Percentiles rank a stretch among this genome's conserved stretches.
Evolutionary conservation across 2,797 vertebrate species (phyloP).

Genomic region (Anguilla anguilla): DNA sequence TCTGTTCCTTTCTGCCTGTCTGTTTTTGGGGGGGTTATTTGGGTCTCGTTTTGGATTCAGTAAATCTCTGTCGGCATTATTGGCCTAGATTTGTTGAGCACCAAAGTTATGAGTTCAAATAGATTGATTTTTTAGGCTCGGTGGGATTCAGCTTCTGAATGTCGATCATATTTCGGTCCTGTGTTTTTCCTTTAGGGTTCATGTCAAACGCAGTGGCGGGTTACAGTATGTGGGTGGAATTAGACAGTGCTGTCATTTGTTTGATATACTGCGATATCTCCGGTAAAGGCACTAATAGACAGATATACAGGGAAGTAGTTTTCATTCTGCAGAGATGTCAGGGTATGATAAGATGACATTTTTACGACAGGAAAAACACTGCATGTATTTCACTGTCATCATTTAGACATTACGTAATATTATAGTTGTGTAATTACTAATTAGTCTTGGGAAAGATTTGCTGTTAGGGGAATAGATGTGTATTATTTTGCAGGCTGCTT

Average conservation of each 20-base stretch:
- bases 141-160: neutral
- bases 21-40: neutral
- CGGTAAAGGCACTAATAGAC: neutral
- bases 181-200: neutral
- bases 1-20: neutral
- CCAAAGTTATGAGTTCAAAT: neutral
- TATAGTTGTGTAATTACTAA: neutral
- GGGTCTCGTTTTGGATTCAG: neutral
- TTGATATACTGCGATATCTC: neutral
- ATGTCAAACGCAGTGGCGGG: neutral
- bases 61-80: neutral
- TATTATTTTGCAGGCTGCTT: neutral
- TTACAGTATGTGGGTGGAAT: neutral
- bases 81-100: neutral
- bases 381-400: conserved; percentile 36
- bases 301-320: neutral
- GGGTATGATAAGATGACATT: neutral
- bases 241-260: neutral
- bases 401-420: neutral
- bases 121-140: neutral
- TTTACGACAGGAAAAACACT: neutral
- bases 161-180: neutral
- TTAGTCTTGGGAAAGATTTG: neutral
- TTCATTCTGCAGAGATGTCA: neutral
- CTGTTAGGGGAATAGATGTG: no score